phyloP scores from a whole-genome alignment of 2,888 invertebrate species.

The Mystacides longicornis region DNA sequence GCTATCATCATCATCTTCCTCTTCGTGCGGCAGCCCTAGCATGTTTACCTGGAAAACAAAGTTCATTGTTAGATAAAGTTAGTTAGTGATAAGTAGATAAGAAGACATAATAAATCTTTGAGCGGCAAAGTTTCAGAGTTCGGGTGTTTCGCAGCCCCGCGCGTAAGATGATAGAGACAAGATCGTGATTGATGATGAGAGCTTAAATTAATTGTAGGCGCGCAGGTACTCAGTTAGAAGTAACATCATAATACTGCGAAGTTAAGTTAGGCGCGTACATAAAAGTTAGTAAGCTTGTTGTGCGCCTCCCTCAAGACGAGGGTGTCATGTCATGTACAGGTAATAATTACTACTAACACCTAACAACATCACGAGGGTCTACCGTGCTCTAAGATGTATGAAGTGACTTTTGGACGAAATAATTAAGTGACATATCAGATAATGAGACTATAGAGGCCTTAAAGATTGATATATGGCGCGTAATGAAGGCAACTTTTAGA shows the following conservation, averaged over 20 bases:
- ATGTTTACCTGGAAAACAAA: conserved; percentile 32
- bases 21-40: conserved; percentile 41
- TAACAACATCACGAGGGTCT: conserved; percentile 3
- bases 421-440: conserved; percentile 18
- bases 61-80: conserved; percentile 22
- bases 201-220: conserved; percentile 28
- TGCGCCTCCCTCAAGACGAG: conserved; percentile 20
- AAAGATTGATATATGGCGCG: conserved; percentile 3
- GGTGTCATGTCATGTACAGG: conserved; percentile 1
- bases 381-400: conserved; percentile 8
- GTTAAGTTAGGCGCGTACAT: conserved; percentile 22
- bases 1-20: conserved; percentile 71
- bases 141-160: conserved; percentile 21
- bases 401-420: conserved; percentile 22
- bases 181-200: conserved; percentile 28
- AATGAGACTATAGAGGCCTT: conserved; percentile 3
- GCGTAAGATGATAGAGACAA: conserved; percentile 26
- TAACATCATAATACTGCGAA: conserved; percentile 9
- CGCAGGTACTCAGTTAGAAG: conserved; percentile 23
- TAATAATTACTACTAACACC: background rate
- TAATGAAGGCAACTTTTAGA: background rate
- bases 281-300: conserved; percentile 24
- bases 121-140: conserved; percentile 25
- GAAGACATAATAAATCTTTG: conserved; percentile 27
- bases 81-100: conserved; percentile 26